Evolutionary conservation across 2,113 vertebrate species (phyloP).

Genomic region (Hyaena hyaena): DNA sequence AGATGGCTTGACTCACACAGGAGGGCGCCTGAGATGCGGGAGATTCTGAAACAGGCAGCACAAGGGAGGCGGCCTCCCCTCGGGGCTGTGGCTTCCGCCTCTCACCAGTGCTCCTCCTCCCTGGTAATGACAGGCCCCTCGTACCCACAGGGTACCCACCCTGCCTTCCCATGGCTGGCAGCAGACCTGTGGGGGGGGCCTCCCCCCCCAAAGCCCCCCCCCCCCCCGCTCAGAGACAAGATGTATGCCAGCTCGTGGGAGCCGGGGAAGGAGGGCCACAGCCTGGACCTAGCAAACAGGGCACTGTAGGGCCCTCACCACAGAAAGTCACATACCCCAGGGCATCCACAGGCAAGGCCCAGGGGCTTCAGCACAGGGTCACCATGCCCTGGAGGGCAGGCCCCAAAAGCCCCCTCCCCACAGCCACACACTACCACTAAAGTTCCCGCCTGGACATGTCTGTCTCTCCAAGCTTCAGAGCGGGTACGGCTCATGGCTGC

Average conservation of each 20-base stretch:
- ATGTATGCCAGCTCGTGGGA: fast-evolving
- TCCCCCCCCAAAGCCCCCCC: too few species aligned
- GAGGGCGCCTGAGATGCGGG: neutral
- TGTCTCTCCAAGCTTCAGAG: neutral
- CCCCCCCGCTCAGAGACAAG: too few species aligned
- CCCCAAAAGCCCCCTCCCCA: neutral
- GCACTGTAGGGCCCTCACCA: fast-evolving
- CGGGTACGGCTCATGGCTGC: neutral
- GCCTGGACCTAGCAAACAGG: neutral
- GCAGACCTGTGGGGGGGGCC: neutral
- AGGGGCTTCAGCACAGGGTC: neutral
- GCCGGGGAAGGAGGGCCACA: neutral
- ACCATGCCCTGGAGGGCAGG: fast-evolving
- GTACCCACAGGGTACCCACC: neutral
- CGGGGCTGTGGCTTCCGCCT: neutral
- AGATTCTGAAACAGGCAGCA: neutral
- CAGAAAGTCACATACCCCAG: neutral
- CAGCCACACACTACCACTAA: fast-evolving
- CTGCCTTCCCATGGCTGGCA: neutral
- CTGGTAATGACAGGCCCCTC: neutral
- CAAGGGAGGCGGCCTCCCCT: neutral
- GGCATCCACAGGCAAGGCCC: neutral
- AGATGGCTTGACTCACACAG: neutral
- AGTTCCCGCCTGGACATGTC: neutral
- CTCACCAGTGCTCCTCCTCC: too few species aligned